A percentile compares a stretch with the other conserved stretches of the same genome.
Evolutionary conservation across 2,797 vertebrate genomes (phyloP).

Genomic region (Nannoperca obscura): DNA sequence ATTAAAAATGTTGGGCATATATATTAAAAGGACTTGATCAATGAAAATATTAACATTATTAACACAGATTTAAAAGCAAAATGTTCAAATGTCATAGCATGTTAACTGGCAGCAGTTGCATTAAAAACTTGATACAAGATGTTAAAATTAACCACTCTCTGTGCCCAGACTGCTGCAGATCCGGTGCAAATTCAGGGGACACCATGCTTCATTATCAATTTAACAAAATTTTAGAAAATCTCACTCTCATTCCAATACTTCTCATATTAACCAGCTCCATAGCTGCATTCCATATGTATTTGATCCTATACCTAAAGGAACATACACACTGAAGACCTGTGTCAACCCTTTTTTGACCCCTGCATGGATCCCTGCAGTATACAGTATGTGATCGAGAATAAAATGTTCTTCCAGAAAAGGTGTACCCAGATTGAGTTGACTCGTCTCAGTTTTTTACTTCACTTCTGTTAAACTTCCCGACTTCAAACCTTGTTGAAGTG

Average conservation of each 20-base stretch:
- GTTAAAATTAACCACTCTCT: neutral
- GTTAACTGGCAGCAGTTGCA: neutral
- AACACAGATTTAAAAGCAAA: neutral
- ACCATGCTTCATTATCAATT: neutral
- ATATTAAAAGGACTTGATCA: neutral
- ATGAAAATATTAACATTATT: neutral
- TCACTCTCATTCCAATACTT: neutral
- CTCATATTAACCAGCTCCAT: constrained; percentile 7
- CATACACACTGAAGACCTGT: constrained; percentile 2
- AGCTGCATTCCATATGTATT: constrained; percentile 13
- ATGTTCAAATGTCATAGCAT: neutral
- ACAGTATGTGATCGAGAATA: constrained; percentile 28
- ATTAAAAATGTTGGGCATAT: neutral
- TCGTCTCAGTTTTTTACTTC: constrained; percentile 57
- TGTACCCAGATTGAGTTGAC: constrained; percentile 55
- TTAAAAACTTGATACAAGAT: neutral
- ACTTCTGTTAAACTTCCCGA: constrained; percentile 65
- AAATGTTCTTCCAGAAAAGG: constrained; percentile 48
- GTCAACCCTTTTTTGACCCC: constrained; percentile 41
- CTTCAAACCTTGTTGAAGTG: constrained; percentile 68
- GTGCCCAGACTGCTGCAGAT: neutral
- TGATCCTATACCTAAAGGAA: constrained; percentile 19
- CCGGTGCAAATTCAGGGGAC: neutral
- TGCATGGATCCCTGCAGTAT: constrained; percentile 31
- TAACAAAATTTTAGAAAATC: neutral